phyloP scores from a whole-genome alignment of 2,797 vertebrate species.

The Chaunax sp. region DNA sequence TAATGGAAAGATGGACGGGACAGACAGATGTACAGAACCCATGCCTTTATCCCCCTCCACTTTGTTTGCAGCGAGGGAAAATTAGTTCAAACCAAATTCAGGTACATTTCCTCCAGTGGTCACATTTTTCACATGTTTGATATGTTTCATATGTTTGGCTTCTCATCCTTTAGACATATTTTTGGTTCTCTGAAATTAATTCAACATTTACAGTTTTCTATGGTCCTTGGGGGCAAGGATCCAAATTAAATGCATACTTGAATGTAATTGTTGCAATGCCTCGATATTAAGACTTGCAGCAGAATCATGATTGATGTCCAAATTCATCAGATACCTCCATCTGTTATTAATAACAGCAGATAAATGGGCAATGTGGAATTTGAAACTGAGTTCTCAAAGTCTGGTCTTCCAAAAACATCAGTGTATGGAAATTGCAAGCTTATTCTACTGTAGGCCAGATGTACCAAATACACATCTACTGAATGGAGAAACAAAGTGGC shows the following conservation, averaged over 20 bases:
- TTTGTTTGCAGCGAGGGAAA: no score
- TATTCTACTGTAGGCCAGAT: conserved; percentile 2
- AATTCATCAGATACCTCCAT: neutral
- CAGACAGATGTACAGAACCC: no score
- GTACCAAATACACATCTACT: neutral
- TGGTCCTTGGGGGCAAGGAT: neutral
- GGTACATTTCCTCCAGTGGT: neutral
- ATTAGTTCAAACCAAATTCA: neutral
- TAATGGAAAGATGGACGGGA: no score
- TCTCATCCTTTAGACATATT: neutral
- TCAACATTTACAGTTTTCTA: neutral
- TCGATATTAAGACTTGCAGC: neutral
- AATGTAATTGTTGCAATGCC: neutral
- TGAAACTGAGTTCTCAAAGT: neutral
- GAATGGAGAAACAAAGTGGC: neutral
- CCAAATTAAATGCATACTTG: neutral
- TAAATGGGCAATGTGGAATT: neutral
- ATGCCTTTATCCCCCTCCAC: no score
- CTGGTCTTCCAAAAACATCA: neutral
- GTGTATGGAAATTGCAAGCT: neutral
- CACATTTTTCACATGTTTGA: no score
- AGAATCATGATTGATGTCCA: neutral
- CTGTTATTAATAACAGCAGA: conserved; percentile 2
- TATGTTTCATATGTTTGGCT: no score
- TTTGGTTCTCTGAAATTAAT: neutral